phyloP scores from a whole-genome alignment of 1,140 invertebrate genomes.

The Eueides isabella region DNA sequence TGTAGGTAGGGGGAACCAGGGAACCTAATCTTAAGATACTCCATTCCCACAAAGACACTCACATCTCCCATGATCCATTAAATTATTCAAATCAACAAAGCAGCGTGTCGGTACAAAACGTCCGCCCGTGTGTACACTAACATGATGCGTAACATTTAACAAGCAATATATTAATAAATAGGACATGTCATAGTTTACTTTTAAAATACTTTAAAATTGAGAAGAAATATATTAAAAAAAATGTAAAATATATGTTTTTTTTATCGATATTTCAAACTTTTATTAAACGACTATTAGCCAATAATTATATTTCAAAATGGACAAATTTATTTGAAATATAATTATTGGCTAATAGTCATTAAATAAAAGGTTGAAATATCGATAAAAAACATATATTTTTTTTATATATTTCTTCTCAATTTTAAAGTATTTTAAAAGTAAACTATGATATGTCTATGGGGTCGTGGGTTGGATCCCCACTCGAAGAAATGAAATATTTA shows the following conservation, averaged over 20 bases:
- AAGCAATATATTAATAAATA: conserved; percentile 23
- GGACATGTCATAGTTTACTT: not conserved
- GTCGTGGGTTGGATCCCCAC: no score
- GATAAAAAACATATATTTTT: not conserved
- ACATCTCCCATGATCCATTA: no score
- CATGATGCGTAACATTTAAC: conserved; percentile 19
- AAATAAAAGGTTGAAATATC: not conserved
- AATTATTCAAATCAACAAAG: not conserved
- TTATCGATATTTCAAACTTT: not conserved
- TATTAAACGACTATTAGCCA: no score
- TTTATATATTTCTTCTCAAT: not conserved
- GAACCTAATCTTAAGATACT: no score
- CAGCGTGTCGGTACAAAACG: not conserved
- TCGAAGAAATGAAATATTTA: no score
- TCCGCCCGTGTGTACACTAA: not conserved
- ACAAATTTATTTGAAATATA: no score
- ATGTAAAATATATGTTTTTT: not conserved
- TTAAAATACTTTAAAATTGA: not conserved
- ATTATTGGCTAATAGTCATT: no score
- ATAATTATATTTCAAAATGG: no score
- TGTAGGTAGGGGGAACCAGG: no score
- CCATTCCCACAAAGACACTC: no score
- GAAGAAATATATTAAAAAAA: not conserved
- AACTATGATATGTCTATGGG: conserved; percentile 1
- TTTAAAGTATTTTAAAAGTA: not conserved